Percentiles rank a stretch among this genome's conserved stretches.
Conservation (phyloP, 1,140 invertebrate genomes). For the Drosophila santomea region DNA sequence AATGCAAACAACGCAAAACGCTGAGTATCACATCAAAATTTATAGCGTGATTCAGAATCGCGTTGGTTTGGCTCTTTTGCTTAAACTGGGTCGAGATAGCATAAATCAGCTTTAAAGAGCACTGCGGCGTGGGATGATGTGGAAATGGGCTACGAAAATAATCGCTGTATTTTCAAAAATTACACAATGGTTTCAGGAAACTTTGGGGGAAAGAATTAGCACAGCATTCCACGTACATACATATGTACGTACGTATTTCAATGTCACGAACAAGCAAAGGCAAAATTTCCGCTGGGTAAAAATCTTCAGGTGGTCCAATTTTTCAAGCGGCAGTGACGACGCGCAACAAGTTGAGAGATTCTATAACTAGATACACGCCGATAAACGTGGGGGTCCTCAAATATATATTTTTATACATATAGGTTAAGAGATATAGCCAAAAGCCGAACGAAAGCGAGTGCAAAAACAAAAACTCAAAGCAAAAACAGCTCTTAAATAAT, state of each 20-base stretch:
- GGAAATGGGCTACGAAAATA: constrained; percentile 36
- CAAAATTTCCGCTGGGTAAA: constrained; percentile 39
- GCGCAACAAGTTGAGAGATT: constrained; percentile 34
- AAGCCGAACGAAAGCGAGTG: constrained; percentile 20
- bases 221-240: constrained; percentile 9
- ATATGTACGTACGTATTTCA: constrained; percentile 33
- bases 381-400: constrained; percentile 21
- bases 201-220: background rate
- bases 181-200: constrained; percentile 53
- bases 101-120: constrained; percentile 29
- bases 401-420: constrained; percentile 9
- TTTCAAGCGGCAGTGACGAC: constrained; percentile 31
- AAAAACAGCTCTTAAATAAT: constrained; percentile 55
- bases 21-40: constrained; percentile 23
- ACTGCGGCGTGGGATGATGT: constrained; percentile 19
- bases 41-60: constrained; percentile 19
- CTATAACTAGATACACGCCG: constrained; percentile 25
- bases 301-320: constrained; percentile 39
- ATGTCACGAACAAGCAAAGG: constrained; percentile 58
- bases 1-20: constrained; percentile 26
- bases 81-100: background rate
- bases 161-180: constrained; percentile 43
- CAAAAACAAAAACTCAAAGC: constrained; percentile 20
- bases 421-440: constrained; percentile 2
- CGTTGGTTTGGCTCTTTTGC: constrained; percentile 10